Percentiles rank a stretch among this genome's conserved stretches.
These are phyloP conservation scores for Corythaixoides concolor DNA, from an alignment of 2,113 vertebrate genomes.

Conservation along the genomic window DNA sequence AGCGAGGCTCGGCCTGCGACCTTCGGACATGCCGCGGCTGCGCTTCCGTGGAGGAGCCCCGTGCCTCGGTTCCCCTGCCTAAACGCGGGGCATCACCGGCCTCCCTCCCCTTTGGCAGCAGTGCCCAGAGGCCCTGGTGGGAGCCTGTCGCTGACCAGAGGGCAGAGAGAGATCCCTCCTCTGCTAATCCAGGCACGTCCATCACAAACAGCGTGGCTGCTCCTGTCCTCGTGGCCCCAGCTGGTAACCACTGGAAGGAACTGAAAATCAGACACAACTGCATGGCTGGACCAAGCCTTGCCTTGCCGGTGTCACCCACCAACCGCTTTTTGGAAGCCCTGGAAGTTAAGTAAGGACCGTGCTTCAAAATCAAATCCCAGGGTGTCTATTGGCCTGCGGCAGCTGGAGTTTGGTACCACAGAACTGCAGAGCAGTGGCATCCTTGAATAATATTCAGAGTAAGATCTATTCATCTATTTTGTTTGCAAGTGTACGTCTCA, in stretches of 20 bases:
- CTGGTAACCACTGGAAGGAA: accelerated
- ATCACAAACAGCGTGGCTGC: accelerated
- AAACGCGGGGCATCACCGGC: accelerated
- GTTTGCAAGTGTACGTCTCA: background rate
- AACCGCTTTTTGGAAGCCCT: background rate
- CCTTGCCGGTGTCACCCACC: accelerated
- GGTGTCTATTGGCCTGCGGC: background rate
- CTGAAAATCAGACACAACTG: background rate
- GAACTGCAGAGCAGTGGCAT: accelerated
- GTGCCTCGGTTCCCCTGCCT: background rate
- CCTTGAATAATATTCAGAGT: background rate
- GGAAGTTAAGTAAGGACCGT: background rate
- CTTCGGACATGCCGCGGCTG: accelerated
- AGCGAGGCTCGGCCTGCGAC: accelerated
- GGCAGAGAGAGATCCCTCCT: background rate
- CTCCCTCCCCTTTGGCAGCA: background rate
- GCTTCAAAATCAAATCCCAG: background rate
- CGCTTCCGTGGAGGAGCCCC: accelerated
- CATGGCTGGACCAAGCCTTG: background rate
- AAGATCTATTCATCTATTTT: background rate
- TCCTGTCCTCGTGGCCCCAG: background rate
- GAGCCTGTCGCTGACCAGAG: accelerated
- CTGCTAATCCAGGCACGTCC: background rate
- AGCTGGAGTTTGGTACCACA: background rate
- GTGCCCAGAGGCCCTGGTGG: background rate